phyloP scores from a whole-genome alignment of 2,888 invertebrate genomes.

The Cylloceria caligata region DNA sequence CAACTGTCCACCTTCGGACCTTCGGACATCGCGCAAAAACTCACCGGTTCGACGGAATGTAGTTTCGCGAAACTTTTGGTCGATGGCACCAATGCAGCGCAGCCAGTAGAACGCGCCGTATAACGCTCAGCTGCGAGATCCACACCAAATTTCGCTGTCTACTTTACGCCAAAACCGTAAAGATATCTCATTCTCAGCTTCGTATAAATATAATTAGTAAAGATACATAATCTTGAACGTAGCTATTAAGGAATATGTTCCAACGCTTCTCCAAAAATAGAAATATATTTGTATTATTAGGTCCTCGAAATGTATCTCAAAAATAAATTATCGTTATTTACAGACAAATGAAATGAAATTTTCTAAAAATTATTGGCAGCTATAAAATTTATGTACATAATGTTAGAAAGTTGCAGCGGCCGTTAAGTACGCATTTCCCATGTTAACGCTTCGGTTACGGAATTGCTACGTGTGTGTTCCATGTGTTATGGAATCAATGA shows the following conservation, averaged over 20 bases:
- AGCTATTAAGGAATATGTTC: not conserved
- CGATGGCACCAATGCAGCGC: conserved; percentile 45
- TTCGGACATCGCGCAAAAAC: conserved; percentile 72
- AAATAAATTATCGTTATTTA: no score
- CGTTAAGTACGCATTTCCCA: no score
- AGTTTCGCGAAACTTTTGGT: conserved; percentile 70
- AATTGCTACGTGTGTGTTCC: no score
- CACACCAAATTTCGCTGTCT: conserved; percentile 55
- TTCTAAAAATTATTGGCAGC: no score
- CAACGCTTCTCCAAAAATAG: no score
- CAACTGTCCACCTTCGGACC: conserved; percentile 61
- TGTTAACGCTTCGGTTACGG: no score
- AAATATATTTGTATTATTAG: not conserved
- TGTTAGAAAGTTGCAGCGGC: no score
- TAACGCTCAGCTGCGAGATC: conserved; percentile 26
- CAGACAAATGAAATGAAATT: no score
- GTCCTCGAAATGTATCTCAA: no score
- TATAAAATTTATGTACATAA: no score
- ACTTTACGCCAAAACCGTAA: conserved; percentile 10
- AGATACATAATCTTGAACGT: not conserved
- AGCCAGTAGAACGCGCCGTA: conserved; percentile 9
- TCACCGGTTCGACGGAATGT: conserved; percentile 77
- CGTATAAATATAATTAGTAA: not conserved
- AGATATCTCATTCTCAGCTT: not conserved
- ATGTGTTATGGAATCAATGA: no score